phyloP scores from a whole-genome alignment of 2,888 invertebrate species.

The Cantharis flavilabris region DNA sequence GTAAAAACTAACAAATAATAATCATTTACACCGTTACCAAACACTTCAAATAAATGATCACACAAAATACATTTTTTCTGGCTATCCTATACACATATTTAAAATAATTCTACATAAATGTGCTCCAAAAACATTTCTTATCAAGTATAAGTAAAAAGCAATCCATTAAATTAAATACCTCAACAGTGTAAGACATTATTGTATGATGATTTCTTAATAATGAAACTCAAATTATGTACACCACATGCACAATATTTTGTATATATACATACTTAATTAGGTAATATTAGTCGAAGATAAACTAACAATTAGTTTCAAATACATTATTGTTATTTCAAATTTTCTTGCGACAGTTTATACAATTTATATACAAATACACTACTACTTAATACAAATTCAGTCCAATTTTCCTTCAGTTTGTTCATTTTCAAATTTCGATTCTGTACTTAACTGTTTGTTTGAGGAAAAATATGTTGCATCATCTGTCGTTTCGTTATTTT shows the following conservation, averaged over 20 bases:
- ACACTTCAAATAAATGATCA: conserved; percentile 34
- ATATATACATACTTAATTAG: conserved; percentile 23
- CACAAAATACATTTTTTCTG: conserved; percentile 43
- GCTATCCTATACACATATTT: conserved; percentile 35
- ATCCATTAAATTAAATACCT: conserved; percentile 10
- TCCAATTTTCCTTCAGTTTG: conserved; percentile 43
- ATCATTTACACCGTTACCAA: conserved; percentile 38
- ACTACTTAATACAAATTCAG: conserved; percentile 37
- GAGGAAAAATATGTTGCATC: conserved; percentile 5
- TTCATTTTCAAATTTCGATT: conserved; percentile 27
- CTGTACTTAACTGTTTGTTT: conserved; percentile 7
- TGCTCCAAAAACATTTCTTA: conserved; percentile 16
- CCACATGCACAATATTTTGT: neutral
- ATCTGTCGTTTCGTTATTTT: conserved; percentile 6
- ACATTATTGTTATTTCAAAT: neutral
- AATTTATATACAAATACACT: conserved; percentile 39
- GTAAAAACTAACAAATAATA: conserved; percentile 24
- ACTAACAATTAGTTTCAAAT: neutral
- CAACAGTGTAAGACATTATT: neutral
- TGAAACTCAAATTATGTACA: neutral
- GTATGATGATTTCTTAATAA: conserved; percentile 3
- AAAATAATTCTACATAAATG: conserved; percentile 16
- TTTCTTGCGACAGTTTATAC: conserved; percentile 29
- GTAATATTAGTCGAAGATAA: neutral
- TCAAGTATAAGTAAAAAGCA: conserved; percentile 15